Base-by-base conservation (phyloP, 2,797 vertebrate genomes). In the Otolemur crassicaudatus region DNA sequence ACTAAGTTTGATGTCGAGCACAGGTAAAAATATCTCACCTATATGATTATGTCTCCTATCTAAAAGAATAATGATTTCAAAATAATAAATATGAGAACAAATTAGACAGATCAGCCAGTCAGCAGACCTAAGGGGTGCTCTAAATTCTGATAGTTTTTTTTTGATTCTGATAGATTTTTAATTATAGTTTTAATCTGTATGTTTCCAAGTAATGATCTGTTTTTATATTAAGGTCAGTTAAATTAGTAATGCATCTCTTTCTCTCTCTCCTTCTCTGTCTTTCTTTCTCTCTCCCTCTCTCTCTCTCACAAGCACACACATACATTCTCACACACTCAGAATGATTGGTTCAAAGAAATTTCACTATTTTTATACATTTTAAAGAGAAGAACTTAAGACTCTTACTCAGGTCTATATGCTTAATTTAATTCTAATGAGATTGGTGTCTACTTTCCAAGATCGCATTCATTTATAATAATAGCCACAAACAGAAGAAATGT, bases 61-160 rank as follows among this genome's bases (percentile, higher is more conserved):
- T 40, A 31, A 76, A 90, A 79, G 49, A 85, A 56, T 65, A 79
- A 65, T 84, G 34, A 73, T 87, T 93, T 92, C 27, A 79, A 90
- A 90, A 91, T 23, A 76, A 20, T 49, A 90, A 77, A 63, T 83
- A 43, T 63, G 5, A 75, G 77, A 83, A 61, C 0, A 88, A 58
- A 1, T 69, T 85, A 22, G 31, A n/a, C 5, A 65, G 13, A 92
- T 67, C 10, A 27, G 22, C 23, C 29, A 58, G 11, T 61, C 77
- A 60, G 23, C 65, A 60, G 2, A 63, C 7, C 9, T 63, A 43
- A 81, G 23, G 56, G 25, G 1, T 49, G 12, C 31, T 91, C 70
- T 67, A 86, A 93, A 84, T 90, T 81, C 9, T 70, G 13, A 37
- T 34, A 76, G 20, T 11, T 89, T 90, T 95, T 75, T 19, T 40